Percentiles rank a stretch among this genome's conserved stretches.
phyloP scores from a whole-genome alignment of 2,113 vertebrate species.

The Cyprinodon tularosa region DNA sequence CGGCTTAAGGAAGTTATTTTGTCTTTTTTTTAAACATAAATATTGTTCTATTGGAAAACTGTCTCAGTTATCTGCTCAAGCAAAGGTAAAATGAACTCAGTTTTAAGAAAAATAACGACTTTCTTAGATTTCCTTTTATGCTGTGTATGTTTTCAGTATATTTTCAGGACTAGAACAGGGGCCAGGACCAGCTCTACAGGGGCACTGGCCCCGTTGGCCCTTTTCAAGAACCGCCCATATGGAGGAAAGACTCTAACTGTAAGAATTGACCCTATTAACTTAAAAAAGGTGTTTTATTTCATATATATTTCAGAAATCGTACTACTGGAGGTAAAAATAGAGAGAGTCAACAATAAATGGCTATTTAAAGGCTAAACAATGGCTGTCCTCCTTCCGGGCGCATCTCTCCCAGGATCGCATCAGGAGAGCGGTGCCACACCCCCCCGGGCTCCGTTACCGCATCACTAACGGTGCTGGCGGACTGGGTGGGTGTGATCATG shows the following conservation, averaged over 20 bases:
- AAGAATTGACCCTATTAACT: background rate
- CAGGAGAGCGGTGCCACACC: slow-evolving; percentile 36
- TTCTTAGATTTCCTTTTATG: too few species aligned
- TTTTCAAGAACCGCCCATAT: too few species aligned
- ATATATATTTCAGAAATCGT: background rate
- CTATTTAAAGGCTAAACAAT: background rate
- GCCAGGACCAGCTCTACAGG: too few species aligned
- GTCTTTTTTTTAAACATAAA: too few species aligned
- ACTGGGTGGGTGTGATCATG: slow-evolving; percentile 65
- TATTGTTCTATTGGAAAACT: too few species aligned
- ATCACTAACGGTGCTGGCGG: slow-evolving; percentile 41
- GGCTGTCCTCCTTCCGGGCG: background rate
- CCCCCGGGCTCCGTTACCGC: slow-evolving; percentile 58
- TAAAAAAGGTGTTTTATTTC: background rate
- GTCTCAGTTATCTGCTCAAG: too few species aligned
- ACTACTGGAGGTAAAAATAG: background rate
- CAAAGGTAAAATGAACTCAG: too few species aligned
- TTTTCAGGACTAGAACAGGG: too few species aligned
- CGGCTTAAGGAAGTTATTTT: too few species aligned
- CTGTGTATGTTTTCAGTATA: too few species aligned
- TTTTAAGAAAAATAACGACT: too few species aligned
- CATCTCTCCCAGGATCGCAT: background rate
- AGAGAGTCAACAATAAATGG: background rate
- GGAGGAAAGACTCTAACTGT: background rate
- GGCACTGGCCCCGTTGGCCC: too few species aligned